Percentiles rank a stretch among this genome's conserved stretches.
Evolutionary conservation across 2,113 vertebrate species (phyloP).

Genomic region (Nothobranchius kuhntae): DNA sequence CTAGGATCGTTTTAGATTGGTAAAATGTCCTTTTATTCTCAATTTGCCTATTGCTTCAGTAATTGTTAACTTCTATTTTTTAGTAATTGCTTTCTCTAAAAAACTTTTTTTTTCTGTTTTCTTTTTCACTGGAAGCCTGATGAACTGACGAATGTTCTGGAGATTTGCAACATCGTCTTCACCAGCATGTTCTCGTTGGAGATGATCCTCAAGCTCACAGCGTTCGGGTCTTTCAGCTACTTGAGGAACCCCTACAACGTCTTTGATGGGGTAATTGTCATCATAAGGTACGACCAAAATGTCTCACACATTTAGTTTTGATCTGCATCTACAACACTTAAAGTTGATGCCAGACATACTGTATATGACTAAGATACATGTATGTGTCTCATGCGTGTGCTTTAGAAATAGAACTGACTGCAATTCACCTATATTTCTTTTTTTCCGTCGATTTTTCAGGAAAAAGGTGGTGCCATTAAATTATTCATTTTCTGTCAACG

Average conservation of each 20-base stretch:
- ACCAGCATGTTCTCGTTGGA: slow-evolving; percentile 99
- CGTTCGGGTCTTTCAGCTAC: slow-evolving; percentile 93
- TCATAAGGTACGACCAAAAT: slow-evolving; percentile 84
- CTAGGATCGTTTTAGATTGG: too few relatives aligned
- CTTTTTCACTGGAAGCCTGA: slow-evolving; percentile 82
- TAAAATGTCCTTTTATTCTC: background rate
- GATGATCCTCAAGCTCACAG: slow-evolving; percentile 95
- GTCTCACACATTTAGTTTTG: background rate
- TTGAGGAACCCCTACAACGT: slow-evolving; percentile 96
- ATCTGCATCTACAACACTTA: background rate
- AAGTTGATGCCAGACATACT: background rate
- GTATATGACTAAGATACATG: too few relatives aligned
- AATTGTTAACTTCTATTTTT: background rate
- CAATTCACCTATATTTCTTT: background rate
- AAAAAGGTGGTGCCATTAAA: slow-evolving; percentile 14
- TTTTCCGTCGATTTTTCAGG: background rate
- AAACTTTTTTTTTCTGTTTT: background rate
- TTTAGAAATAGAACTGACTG: background rate
- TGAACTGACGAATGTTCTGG: slow-evolving; percentile 94
- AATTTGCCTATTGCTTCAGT: background rate
- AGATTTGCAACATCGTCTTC: slow-evolving; percentile 98
- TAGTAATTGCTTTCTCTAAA: background rate
- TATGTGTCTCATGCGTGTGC: background rate
- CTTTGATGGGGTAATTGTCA: slow-evolving; percentile 95
- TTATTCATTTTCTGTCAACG: slow-evolving; percentile 44